Conservation (phyloP, 2,797 vertebrate genomes). For the Neopelma chrysocephalum region DNA sequence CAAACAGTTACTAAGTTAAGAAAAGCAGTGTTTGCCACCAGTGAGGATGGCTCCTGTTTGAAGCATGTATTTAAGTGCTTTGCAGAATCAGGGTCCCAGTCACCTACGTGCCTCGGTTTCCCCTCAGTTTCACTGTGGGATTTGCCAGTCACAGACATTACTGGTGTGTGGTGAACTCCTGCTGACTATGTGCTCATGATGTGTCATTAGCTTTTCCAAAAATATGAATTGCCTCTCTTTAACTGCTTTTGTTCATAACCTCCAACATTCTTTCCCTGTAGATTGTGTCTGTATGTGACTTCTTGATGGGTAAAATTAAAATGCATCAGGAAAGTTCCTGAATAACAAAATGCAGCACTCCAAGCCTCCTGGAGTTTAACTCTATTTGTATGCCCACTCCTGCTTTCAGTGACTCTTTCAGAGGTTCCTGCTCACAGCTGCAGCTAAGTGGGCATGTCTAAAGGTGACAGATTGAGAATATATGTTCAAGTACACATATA, state of each 20-base stretch:
- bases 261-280: constrained; percentile 8
- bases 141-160: background rate
- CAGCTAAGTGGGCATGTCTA: background rate
- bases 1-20: background rate
- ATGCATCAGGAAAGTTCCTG: constrained; percentile 19
- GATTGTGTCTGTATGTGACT: background rate
- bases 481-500: background rate
- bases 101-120: background rate
- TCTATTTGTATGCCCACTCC: constrained; percentile 53
- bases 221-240: constrained; percentile 22
- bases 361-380: constrained; percentile 55
- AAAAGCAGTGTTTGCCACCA: background rate
- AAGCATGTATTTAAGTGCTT: background rate
- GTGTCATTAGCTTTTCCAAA: constrained; percentile 32
- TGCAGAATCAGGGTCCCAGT: background rate
- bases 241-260: background rate
- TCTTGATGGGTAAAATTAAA: constrained; percentile 35
- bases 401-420: constrained; percentile 36
- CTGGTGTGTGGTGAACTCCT: background rate
- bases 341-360: constrained; percentile 48
- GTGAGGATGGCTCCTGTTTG: background rate
- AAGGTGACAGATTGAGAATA: background rate
- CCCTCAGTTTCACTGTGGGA: background rate
- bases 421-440: constrained; percentile 60
- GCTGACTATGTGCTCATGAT: background rate